Evolutionary conservation across 2,888 invertebrate species (phyloP), one percentile per base, ranked within the genome.

Genomic region (Athripsodes cinereus): DNA sequence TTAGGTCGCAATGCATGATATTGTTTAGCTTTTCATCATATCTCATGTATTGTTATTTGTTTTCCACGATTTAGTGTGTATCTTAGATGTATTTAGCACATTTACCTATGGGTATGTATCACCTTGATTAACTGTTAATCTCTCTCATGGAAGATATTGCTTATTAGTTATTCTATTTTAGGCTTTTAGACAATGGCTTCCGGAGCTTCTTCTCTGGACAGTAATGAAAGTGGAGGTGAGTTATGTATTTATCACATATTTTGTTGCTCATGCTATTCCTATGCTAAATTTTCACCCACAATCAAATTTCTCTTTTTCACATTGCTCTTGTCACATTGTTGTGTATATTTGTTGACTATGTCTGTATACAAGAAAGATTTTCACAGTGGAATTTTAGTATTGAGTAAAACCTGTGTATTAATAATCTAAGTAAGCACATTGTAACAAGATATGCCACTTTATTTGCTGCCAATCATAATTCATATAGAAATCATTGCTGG

Each of bases 131-230:
- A 54, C 40, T 40, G 40, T 40, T 40, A n/a, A 40, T 40, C 40
- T 40, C 40, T n/a, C 40, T 40, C 13, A 40, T 40, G 40, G 40
- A 40, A 40, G 40, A 40, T 40, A 40, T 40, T 40, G 40, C 40
- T 40, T 40, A 40, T 16, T 40, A 40, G 40, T 40, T 40, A 40
- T 40, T 50, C 21, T 50, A 22, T 54, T 58, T 50, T 54, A 60
- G 60, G 58, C 49, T 57, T 56, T 50, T 60, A 68, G 66, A 75
- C 74, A 72, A 88, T 88, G 87, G 87, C 87, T 80, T 88, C 88
- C 72, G 87, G 86, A 68, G 86, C 87, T 72, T 86, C 88, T 69
- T 88, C 88, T 66, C 76, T 88, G 77, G 88, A 87, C 72, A 87
- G 87, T 73, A 87, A 85, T 74, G 86, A 85, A 71, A 87, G 87